These are phyloP conservation scores for Corapipo altera DNA, from an alignment of 2,113 vertebrate genomes.

Conservation along the genomic window DNA sequence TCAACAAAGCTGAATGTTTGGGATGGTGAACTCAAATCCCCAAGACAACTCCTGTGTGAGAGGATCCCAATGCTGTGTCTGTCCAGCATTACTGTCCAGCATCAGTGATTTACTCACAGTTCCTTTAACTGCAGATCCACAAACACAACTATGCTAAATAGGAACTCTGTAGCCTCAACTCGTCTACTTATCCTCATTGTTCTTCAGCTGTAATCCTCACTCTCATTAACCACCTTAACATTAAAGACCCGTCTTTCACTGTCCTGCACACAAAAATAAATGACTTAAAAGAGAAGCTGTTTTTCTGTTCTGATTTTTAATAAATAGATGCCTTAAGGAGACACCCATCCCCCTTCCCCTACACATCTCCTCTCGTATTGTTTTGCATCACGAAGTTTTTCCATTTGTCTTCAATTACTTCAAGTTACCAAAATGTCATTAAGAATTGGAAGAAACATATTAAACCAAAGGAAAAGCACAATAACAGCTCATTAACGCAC, in stretches of 20 bases:
- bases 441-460: not conserved
- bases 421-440: not conserved
- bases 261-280: not conserved
- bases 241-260: not conserved
- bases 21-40: not conserved
- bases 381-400: not conserved
- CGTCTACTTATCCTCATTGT: not conserved
- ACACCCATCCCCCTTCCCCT: not conserved
- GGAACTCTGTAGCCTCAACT: not conserved
- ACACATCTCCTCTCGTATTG: not conserved
- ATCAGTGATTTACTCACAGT: not conserved
- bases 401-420: slow-evolving; percentile 1
- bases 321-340: not conserved
- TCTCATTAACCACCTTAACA: not conserved
- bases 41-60: not conserved
- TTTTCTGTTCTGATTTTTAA: not conserved
- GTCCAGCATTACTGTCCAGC: not conserved
- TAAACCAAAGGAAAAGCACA: not conserved
- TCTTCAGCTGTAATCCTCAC: not conserved
- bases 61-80: not conserved
- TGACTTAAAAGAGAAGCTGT: not conserved
- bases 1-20: not conserved
- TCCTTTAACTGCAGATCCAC: not conserved
- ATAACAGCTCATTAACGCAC: not conserved
- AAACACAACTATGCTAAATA: not conserved